Percentiles rank a stretch among this genome's conserved stretches.
Evolutionary conservation across 2,888 invertebrate species (phyloP).

Genomic region (Andrena haemorrhoa): DNA sequence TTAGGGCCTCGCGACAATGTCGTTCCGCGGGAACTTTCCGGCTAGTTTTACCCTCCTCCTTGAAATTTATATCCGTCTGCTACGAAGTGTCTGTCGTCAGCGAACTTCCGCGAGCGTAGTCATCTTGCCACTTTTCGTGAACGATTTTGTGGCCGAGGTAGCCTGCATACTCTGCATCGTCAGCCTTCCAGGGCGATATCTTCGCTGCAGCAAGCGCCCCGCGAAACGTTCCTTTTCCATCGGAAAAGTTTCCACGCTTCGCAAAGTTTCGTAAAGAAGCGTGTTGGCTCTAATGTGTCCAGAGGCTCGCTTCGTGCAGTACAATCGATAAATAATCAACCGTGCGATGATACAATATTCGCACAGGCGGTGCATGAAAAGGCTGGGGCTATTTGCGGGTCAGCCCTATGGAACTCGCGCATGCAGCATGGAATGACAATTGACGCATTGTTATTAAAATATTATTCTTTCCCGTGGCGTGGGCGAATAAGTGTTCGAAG

Average conservation of each 20-base stretch:
- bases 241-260: too few relatives aligned
- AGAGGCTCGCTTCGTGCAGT: too few relatives aligned
- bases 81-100: constrained; percentile 17
- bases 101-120: constrained; percentile 13
- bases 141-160: constrained; percentile 4
- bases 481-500: constrained; percentile 1
- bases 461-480: constrained; percentile 11
- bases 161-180: too few relatives aligned
- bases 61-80: constrained; percentile 38
- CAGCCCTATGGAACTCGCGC: constrained; percentile 1
- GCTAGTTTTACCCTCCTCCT: constrained; percentile 26
- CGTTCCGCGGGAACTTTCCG: constrained; percentile 26
- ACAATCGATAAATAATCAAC: constrained; percentile 30
- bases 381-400: not conserved
- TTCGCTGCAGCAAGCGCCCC: too few relatives aligned
- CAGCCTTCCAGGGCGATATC: too few relatives aligned
- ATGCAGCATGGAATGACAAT: constrained; percentile 9
- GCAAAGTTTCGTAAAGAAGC: too few relatives aligned
- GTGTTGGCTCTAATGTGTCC: too few relatives aligned
- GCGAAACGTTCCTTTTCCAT: too few relatives aligned
- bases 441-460: constrained; percentile 36
- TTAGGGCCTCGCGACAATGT: constrained; percentile 38
- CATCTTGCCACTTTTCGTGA: constrained; percentile 12
- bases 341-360: not conserved
- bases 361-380: not conserved